Conservation (phyloP, 2,888 invertebrate species). For the Vannuccia rotundouncinata region DNA sequence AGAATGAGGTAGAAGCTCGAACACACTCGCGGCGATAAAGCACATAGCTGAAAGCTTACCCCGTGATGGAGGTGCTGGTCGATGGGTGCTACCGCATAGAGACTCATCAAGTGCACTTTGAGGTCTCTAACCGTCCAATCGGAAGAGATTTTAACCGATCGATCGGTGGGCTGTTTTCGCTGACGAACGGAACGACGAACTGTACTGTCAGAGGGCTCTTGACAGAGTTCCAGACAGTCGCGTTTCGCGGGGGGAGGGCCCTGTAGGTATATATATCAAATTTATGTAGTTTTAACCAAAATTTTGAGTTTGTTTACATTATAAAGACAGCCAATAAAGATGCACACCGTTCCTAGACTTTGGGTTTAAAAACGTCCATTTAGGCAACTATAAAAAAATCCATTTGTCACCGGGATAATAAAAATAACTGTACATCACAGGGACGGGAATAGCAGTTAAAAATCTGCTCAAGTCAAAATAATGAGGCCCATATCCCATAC, state of each 20-base stretch:
- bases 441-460: no score
- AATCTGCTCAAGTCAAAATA: no score
- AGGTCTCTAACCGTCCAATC: slow-evolving; percentile 35
- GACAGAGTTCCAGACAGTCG: not conserved
- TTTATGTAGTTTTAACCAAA: no score
- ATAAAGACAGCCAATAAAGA: no score
- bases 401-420: no score
- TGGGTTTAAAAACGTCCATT: no score
- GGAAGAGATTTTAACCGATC: slow-evolving; percentile 17
- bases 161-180: slow-evolving; percentile 36
- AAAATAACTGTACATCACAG: no score
- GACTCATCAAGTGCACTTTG: slow-evolving; percentile 35
- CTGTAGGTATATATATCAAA: no score
- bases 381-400: no score
- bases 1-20: not conserved
- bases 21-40: not conserved
- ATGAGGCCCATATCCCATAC: no score
- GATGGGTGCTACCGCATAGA: slow-evolving; percentile 36
- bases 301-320: no score
- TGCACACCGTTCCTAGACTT: no score
- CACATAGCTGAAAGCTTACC: not conserved
- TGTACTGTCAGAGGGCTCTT: not conserved
- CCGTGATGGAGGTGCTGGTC: slow-evolving; percentile 36
- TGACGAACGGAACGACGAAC: slow-evolving; percentile 23
- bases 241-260: not conserved